Base-by-base conservation (phyloP, 2,888 invertebrate species). In the Pemphredon lugubris region DNA sequence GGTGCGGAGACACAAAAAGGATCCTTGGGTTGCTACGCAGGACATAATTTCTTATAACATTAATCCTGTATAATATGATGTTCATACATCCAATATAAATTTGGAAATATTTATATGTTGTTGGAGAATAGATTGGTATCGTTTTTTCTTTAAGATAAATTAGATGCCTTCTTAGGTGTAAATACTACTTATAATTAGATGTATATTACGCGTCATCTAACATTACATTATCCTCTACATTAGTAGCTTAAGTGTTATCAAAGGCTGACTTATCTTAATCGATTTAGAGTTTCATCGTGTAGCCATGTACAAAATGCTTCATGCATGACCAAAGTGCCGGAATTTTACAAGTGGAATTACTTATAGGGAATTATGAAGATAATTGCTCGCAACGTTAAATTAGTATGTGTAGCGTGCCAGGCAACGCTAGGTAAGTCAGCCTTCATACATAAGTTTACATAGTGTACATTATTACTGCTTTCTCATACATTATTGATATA, bases 31-130 rank as follows among this genome's bases (percentile, higher is more conserved):
- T n/a, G n/a, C n/a, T n/a, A n/a, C n/a, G 42, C 63, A 42, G 14
- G 42, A 23, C 45, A 34, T 34, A 58, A 63, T 57, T 60, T 71
- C 58, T 51, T 60, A 20, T 18, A 57, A 67, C 64, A 55, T 72
- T 71, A 53, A 34, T 57, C 51, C 60, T 72, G 63, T 76, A 72
- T 47, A 59, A 67, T 65, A 68, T 37, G 54, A 63, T 70, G 75
- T 75, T 67, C 47, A 63, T 67, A 75, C 59, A 58, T 57, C 47
- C 48, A 59, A 67, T 45, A 42, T 40, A 54, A 44, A 11, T 53
- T 60, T 50, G 50, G 69, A 65, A 65, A 58, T 79, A 77, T 76
- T 50, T 68, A 44, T 63, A 63, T 54, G 45, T 68, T 73, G 53
- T 14, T 51, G 23, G 61, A 60, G 6, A 68, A 60, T 6, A 58